Evolutionary conservation across 1,140 invertebrate genomes (phyloP), one percentile per base, ranked within the genome.

Genomic region (Cyphomyrmex costatus): DNA sequence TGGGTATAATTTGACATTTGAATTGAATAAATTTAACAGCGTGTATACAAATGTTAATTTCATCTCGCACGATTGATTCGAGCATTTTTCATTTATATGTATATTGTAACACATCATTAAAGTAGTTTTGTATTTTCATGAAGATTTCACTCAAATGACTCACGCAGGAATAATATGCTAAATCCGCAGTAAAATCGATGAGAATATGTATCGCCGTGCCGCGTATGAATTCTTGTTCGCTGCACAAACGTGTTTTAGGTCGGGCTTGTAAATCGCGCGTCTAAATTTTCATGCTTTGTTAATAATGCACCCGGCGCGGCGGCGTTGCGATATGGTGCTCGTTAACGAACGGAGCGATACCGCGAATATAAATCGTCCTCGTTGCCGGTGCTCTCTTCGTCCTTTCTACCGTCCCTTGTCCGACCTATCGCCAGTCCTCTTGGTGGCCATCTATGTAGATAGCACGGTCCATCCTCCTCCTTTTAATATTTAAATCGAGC

Each of bases 201-300:
- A 30, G 53, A 71, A 46, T 46, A 53, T 53, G 6, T 24, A 33
- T 82, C 10, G 42, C 16, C 14, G 2, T 16, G 19, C 30, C 24
- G 46, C 33, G 49, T 68, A 80, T 80, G 63, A 80, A 68, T 80
- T 36, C 46, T n/a, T n/a, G 14, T 36, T 80, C 42, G 42, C 56
- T 36, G 56, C 76, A 14, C 24, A 49, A 53, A 80, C 77, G 63
- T 80, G 63, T 33, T 42, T 33, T 30, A 24, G 30, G 58, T 36
- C 3, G 51, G 24, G 24, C 51, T 60, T 83, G 79, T 74, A 83
- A 83, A 83, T 83, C 79, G 68, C 36, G 79, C 68, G 53, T 83
- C 79, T 83, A 83, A 83, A 83, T 83, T 83, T 83, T 83, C 79
- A 83, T 83, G 79, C 79, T 74, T 83, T 61, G 79, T 83, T 83